These are phyloP conservation scores for Corythornis cristatus DNA, from an alignment of 2,113 vertebrate species.

Conservation along the genomic window DNA sequence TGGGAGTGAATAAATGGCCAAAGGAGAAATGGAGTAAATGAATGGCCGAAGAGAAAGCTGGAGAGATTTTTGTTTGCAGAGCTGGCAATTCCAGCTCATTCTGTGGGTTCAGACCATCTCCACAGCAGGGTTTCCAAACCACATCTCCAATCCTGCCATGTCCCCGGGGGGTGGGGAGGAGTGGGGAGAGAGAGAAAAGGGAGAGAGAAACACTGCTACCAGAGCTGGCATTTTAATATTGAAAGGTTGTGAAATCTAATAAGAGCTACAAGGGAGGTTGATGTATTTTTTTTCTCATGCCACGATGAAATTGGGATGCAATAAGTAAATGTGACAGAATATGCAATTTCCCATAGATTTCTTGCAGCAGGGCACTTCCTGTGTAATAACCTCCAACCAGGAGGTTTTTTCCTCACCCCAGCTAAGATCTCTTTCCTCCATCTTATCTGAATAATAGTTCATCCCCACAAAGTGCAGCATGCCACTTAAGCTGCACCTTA, in stretches of 20 bases:
- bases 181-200: constrained; percentile 48
- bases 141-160: constrained; percentile 26
- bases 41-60: not conserved
- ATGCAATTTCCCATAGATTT: constrained; percentile 81
- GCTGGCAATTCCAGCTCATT: not conserved
- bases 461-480: constrained; percentile 61
- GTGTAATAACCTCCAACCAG: constrained; percentile 77
- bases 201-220: constrained; percentile 66
- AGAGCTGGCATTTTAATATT: constrained; percentile 80
- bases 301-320: constrained; percentile 76
- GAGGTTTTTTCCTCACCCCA: not conserved
- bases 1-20: not conserved
- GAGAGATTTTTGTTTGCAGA: not conserved
- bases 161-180: not conserved
- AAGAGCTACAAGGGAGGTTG: constrained; percentile 75
- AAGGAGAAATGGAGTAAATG: not conserved
- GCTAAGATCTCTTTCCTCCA: constrained; percentile 57
- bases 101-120: not conserved
- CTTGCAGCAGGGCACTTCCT: constrained; percentile 69
- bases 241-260: constrained; percentile 83
- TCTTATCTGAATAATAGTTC: constrained; percentile 74
- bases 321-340: constrained; percentile 86
- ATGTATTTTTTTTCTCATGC: constrained; percentile 60
- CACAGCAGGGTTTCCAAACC: not conserved
- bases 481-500: constrained; percentile 73